These are phyloP conservation scores for Anolis carolinensis DNA, from an alignment of 2,113 vertebrate genomes.

Conservation along the genomic window DNA sequence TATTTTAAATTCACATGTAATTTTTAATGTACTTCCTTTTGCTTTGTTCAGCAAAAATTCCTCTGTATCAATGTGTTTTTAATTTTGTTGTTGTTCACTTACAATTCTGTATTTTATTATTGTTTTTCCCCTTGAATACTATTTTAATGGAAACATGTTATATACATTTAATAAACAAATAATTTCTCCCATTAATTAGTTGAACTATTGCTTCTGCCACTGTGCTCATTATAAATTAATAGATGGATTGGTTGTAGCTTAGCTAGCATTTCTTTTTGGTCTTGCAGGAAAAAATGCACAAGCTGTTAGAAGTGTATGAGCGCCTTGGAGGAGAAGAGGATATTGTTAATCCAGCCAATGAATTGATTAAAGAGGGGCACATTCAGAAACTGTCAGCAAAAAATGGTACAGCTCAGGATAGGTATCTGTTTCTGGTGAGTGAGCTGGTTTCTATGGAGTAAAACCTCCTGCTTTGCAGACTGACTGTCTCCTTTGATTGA, in stretches of 20 bases:
- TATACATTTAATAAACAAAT: background rate
- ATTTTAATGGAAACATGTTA: background rate
- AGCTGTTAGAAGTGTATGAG: slow-evolving; percentile 94
- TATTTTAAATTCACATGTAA: no score
- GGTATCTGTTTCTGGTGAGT: slow-evolving; percentile 95
- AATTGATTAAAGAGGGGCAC: slow-evolving; percentile 96
- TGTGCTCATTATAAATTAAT: slow-evolving; percentile 6
- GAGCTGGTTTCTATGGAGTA: background rate
- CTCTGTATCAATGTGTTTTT: background rate
- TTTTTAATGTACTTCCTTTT: no score
- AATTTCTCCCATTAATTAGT: background rate
- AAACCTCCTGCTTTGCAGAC: background rate
- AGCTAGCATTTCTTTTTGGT: slow-evolving; percentile 14
- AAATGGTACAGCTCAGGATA: slow-evolving; percentile 92
- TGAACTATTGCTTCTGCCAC: background rate
- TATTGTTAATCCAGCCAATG: slow-evolving; percentile 96
- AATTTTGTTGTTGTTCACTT: background rate
- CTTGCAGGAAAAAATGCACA: slow-evolving; percentile 95
- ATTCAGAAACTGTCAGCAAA: slow-evolving; percentile 98
- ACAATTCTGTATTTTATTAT: background rate
- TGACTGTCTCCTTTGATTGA: background rate
- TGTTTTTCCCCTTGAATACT: background rate
- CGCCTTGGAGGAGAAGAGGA: slow-evolving; percentile 93
- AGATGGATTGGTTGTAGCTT: background rate
- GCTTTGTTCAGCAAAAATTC: no score